These are phyloP conservation scores for Oscheius sp. DNA, from an alignment of 2,888 invertebrate species.

Conservation along the genomic window DNA sequence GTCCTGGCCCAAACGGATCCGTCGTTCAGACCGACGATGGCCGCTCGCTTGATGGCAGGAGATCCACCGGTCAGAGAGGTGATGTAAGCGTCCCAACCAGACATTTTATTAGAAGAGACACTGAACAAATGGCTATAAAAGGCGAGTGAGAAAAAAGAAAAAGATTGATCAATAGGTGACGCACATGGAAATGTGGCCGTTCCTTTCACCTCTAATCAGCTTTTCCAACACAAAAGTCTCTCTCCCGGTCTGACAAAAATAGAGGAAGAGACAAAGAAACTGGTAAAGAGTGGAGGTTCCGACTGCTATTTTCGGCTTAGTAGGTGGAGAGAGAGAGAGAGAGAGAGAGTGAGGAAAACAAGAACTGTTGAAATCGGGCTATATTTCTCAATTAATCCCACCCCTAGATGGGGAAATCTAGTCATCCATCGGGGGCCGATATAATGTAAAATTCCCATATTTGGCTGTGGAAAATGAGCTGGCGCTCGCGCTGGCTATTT, in stretches of 20 bases:
- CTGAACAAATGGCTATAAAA: not conserved
- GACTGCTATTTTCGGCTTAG: not conserved
- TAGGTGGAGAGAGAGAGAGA: not conserved
- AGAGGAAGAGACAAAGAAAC: not conserved
- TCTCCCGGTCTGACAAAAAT: not conserved
- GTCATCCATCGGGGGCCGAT: not conserved
- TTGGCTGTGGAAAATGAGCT: not conserved
- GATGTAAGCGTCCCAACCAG: conserved; percentile 73
- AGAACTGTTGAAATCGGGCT: not conserved
- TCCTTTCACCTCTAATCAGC: conserved; percentile 10
- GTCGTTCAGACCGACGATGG: conserved; percentile 68
- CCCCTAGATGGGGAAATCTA: not conserved
- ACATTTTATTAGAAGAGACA: conserved; percentile 47
- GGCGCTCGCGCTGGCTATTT: not conserved
- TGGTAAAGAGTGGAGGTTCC: not conserved
- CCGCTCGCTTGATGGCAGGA: conserved; percentile 66
- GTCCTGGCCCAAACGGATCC: conserved; percentile 71
- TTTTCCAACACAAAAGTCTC: conserved; percentile 2
- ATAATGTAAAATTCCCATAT: too few relatives aligned
- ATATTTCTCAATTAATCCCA: too few relatives aligned
- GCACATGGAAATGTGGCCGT: conserved; percentile 10
- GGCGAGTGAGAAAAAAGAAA: not conserved
- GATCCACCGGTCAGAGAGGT: conserved; percentile 51
- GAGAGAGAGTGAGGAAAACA: not conserved
- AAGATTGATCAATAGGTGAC: not conserved